Base-by-base conservation (phyloP, 2,888 invertebrate species). In the Apodemia mormo region DNA sequence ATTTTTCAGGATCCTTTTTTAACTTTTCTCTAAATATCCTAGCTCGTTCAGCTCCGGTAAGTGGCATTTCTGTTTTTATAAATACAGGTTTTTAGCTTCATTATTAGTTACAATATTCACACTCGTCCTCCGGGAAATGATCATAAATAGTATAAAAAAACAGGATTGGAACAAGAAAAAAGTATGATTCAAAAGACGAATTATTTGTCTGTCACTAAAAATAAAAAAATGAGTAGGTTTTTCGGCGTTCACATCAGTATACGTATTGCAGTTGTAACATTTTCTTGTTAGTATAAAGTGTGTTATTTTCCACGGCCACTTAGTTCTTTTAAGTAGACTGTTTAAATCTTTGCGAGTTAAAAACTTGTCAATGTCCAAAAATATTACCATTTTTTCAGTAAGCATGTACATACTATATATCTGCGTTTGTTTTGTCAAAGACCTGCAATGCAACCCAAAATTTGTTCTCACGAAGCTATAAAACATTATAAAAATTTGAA, bases 211-310 rank as follows among this genome's bases (percentile, higher is more conserved):
- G 22, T n/a, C 22, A 54, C 54, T 22, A 54, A 22, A 54, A 54
- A 54, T 54, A 54, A 54, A 22, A 54, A 54, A 54, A 54, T 54
- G 22, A n/a, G n/a, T n/a, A 54, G 5, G 54, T 8, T 7, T 54
- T 54, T 7, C 54, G 5, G 54, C 54, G n/a, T 54, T 54, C 2
- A 7, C 6, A n/a, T 52, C 14, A 52, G 52, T 52, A n/a, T 9
- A 8, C 14, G 52, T 52, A 10, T 52, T n/a, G 8, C 14, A 52
- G 10, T 52, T n/a, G 10, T n/a, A n/a, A 52, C 52, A 52, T 52
- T 52, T 52, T 52, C 52, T 52, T 52, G n/a, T n/a, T 8, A 52
- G 52, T 52, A 52, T 52, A 52, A 52, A 52, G 52, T 52, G 52
- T 52, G 52, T 52, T 52, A 1, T 52, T n/a, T 52, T 52, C 52